Evolutionary conservation across 2,113 vertebrate genomes (phyloP).

Genomic region (Lepus americanus): DNA sequence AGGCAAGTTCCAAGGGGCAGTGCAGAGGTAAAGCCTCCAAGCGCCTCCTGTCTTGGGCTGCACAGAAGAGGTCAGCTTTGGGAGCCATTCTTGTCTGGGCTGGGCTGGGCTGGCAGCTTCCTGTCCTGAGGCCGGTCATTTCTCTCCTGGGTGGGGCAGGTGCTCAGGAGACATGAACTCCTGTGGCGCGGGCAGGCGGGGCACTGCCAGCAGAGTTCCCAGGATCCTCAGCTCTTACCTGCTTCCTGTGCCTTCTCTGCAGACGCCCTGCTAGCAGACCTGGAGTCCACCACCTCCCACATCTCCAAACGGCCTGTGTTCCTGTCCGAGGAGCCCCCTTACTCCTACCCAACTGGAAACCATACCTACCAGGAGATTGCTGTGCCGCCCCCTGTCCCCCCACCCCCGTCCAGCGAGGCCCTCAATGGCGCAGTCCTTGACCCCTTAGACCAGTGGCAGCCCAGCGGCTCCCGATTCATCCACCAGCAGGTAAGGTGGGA

Average conservation of each 20-base stretch:
- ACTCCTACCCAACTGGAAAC: slow-evolving; percentile 95
- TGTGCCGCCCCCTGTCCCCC: slow-evolving; percentile 92
- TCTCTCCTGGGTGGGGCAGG: slow-evolving; percentile 58
- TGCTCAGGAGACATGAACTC: not conserved
- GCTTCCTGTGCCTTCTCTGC: not conserved
- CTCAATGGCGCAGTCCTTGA: slow-evolving; percentile 94
- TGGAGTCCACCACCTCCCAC: slow-evolving; percentile 98
- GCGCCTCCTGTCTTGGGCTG: not conserved
- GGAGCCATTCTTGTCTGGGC: not conserved
- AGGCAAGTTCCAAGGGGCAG: not conserved
- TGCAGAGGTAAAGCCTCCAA: not conserved
- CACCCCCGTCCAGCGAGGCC: slow-evolving; percentile 93
- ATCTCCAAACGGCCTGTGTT: slow-evolving; percentile 97
- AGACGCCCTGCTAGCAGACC: slow-evolving; percentile 97
- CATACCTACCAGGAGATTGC: slow-evolving; percentile 93
- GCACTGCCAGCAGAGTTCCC: not conserved
- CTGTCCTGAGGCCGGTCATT: slow-evolving; percentile 29
- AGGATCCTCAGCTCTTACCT: not conserved
- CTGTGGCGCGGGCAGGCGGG: not conserved
- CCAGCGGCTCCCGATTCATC: slow-evolving; percentile 86
- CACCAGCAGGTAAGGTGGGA: slow-evolving; percentile 91
- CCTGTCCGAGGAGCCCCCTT: slow-evolving; percentile 94
- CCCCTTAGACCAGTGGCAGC: slow-evolving; percentile 89
- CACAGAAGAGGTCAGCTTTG: not conserved
- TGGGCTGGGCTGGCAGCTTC: not conserved